phyloP scores from a whole-genome alignment of 2,113 vertebrate genomes.

The Paratilapia polleni region DNA sequence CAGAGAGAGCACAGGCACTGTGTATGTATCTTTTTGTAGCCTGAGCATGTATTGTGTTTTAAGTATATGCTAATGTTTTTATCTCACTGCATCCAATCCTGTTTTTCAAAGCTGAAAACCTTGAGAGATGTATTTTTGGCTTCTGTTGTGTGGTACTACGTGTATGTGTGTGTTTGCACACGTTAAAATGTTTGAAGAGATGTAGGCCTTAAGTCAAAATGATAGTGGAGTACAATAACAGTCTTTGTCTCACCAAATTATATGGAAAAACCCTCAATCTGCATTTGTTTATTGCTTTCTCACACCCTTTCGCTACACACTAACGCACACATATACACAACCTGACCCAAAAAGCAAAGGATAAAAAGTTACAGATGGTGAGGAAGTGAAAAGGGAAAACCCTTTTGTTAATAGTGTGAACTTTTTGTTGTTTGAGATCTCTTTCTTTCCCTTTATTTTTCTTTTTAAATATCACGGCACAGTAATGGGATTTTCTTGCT shows the following conservation, averaged over 20 bases:
- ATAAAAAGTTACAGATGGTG: slow-evolving; percentile 42
- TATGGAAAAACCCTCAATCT: slow-evolving; percentile 56
- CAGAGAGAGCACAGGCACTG: not conserved
- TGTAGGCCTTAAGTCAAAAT: slow-evolving; percentile 56
- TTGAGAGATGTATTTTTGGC: slow-evolving; percentile 49
- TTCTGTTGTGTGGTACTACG: slow-evolving; percentile 8
- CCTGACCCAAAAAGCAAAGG: slow-evolving; percentile 43
- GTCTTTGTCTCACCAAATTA: slow-evolving; percentile 68
- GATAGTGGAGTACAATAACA: slow-evolving; percentile 59
- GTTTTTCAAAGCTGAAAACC: slow-evolving; percentile 54
- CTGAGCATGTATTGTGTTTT: slow-evolving; percentile 53
- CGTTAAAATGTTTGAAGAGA: slow-evolving; percentile 39
- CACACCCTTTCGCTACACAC: slow-evolving; percentile 12
- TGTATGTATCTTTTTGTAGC: slow-evolving; percentile 34
- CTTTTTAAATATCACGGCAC: not conserved
- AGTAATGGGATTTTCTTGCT: not conserved
- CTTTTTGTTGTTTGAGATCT: not conserved
- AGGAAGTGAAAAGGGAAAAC: slow-evolving; percentile 35
- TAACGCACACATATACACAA: slow-evolving; percentile 13
- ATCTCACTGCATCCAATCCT: slow-evolving; percentile 64
- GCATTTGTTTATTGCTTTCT: slow-evolving; percentile 47
- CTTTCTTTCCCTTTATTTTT: slow-evolving; percentile 27
- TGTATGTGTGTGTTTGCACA: not conserved
- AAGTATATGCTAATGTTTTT: slow-evolving; percentile 71
- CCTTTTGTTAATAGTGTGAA: not conserved